Percentiles rank a stretch among this genome's conserved stretches.
phyloP scores from a whole-genome alignment of 2,797 vertebrate species.

The Microchirus variegatus region DNA sequence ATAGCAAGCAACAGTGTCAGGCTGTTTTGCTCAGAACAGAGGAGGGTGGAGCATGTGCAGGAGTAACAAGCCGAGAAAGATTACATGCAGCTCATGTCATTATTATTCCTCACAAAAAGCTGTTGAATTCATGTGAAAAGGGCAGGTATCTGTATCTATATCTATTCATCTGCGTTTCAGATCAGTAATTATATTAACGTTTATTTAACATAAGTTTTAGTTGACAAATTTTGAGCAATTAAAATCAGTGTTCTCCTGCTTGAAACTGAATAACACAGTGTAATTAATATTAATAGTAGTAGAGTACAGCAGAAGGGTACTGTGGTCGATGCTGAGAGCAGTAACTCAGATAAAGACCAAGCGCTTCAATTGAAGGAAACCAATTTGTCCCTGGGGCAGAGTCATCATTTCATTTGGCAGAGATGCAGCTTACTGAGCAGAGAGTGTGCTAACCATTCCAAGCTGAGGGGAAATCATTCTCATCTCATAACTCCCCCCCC shows the following conservation, averaged over 20 bases:
- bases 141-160: accelerated
- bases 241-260: background rate
- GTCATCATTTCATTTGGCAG: conserved; percentile 54
- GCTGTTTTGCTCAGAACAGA: background rate
- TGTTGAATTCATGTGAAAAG: background rate
- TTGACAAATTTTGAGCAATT: conserved; percentile 9
- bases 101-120: background rate
- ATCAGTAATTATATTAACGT: background rate
- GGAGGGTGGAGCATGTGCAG: background rate
- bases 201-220: background rate
- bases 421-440: conserved; percentile 16
- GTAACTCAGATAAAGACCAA: conserved; percentile 46
- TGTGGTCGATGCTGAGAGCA: conserved; percentile 26
- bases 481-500: conserved; percentile 59
- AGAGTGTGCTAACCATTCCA: conserved; percentile 55
- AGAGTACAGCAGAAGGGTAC: background rate
- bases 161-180: too few relatives aligned
- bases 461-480: conserved; percentile 61
- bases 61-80: background rate
- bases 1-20: conserved; percentile 12
- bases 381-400: conserved; percentile 51
- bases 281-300: conserved; percentile 35
- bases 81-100: conserved; percentile 1
- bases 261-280: conserved; percentile 15
- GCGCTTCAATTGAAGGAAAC: conserved; percentile 40